Base-by-base conservation (phyloP, 2,797 vertebrate genomes). In the Rhinella marina region DNA sequence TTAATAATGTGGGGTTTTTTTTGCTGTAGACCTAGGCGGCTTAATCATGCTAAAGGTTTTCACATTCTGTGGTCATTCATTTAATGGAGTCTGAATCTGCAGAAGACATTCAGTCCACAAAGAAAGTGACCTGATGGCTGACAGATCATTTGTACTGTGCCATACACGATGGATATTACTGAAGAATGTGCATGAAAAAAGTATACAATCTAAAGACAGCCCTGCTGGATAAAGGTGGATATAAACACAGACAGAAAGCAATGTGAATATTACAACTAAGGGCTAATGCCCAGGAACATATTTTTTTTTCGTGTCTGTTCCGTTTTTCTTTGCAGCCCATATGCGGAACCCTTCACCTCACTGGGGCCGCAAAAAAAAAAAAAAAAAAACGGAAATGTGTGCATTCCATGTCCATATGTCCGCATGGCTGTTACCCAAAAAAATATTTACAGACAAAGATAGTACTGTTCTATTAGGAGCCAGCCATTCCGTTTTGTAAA, bases 41-140 rank as follows among this genome's bases (percentile, higher is more conserved):
- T 76, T 76, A n/a, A 52, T 25, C 11, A n/a, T 52, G 25, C 6
- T 76, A 54, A 76, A 76, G 48, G 75, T 77, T 77, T 77, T 19
- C 52, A 59, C 54, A 79, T 79, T 57, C 25, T 21, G 13, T 59
- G 54, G 52, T 79, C 52, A 59, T 79, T 79, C 32, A 79, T 56
- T 79, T 57, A 79, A 79, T 79, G n/a, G 52, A 79, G 54, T 79
- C 5, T 32, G 21, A 57, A 59, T 79, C 25, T 79, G 27, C n/a
- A 1, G 25, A 29, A 29, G 77, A 79, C 2, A 25, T 19, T 79
- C 14, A 52, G 59, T 79, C n/a, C 16, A 29, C 54, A 29, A 27
- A 59, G 77, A 79, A 79, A 32, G 6, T 59, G 54, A 79, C 77
- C 54, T 27, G 48, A 52, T 50, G 21, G 41, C 48, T 54, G 77